Percentiles rank a stretch among this genome's conserved stretches.
phyloP scores from a whole-genome alignment of 2,797 vertebrate genomes.

The Melanotaenia pygmaea region DNA sequence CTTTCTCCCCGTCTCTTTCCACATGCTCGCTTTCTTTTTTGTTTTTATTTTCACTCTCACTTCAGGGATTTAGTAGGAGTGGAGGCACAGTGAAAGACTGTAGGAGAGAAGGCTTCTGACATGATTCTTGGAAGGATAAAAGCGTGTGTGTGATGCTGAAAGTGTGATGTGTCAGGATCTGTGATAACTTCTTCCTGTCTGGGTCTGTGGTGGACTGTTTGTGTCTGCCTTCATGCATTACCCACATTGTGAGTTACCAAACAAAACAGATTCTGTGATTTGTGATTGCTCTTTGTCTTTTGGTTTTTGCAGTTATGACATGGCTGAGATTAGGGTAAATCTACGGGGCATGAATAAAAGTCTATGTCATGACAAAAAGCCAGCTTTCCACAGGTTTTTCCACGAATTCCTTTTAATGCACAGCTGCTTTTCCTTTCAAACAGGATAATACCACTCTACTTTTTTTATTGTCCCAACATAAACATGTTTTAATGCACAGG shows the following conservation, averaged over 20 bases:
- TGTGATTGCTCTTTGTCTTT: not conserved
- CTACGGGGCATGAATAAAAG: conserved; percentile 1
- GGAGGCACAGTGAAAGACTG: conserved; percentile 56
- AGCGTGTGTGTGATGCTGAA: conserved; percentile 17
- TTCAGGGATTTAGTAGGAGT: conserved; percentile 68
- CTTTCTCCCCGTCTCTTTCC: conserved; percentile 11
- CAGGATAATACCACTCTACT: not conserved
- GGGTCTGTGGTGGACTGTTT: conserved; percentile 14
- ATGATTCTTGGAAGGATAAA: conserved; percentile 47
- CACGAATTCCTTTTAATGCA: conserved; percentile 7
- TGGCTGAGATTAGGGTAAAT: not conserved
- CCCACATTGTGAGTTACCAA: conserved; percentile 11
- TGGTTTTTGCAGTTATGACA: not conserved
- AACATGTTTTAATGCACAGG: conserved; percentile 16
- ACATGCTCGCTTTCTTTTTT: conserved; percentile 48
- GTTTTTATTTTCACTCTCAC: conserved; percentile 61
- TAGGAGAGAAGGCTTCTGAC: conserved; percentile 26
- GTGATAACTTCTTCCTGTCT: conserved; percentile 23
- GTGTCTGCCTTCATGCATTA: conserved; percentile 5
- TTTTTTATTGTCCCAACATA: conserved; percentile 12
- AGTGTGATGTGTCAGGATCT: conserved; percentile 23
- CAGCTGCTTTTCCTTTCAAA: conserved; percentile 26
- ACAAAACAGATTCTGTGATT: conserved; percentile 7
- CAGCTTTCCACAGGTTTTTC: not conserved
- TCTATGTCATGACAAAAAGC: not conserved